Evolutionary conservation across 2,113 vertebrate species (phyloP).

Genomic region (Colius striatus): DNA sequence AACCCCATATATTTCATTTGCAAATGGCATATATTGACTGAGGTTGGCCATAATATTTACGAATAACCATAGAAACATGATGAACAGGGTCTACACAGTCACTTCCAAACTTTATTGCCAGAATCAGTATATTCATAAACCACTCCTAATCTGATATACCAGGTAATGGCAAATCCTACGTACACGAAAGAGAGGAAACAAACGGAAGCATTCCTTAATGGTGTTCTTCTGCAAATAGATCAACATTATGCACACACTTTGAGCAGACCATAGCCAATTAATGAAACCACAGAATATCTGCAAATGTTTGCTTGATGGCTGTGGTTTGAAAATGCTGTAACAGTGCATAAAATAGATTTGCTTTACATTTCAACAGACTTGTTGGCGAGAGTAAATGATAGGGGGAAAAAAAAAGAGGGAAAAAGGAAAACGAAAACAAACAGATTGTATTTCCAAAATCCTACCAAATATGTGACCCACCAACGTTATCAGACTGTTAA

Average conservation of each 20-base stretch:
- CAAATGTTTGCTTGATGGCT: constrained; percentile 25
- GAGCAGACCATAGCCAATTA: neutral
- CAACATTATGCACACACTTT: neutral
- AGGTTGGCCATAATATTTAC: constrained; percentile 64
- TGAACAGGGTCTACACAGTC: constrained; percentile 41
- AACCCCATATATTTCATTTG: constrained; percentile 22
- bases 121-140: constrained; percentile 36
- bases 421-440: constrained; percentile 29
- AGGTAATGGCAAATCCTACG: constrained; percentile 45
- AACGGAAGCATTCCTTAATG: neutral
- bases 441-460: constrained; percentile 33
- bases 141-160: constrained; percentile 27
- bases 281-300: constrained; percentile 40
- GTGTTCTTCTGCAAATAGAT: neutral
- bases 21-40: constrained; percentile 63
- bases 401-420: neutral
- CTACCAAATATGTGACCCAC: neutral
- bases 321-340: constrained; percentile 6
- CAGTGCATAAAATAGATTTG: constrained; percentile 14
- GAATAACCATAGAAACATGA: constrained; percentile 73
- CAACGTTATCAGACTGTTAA: constrained; percentile 36
- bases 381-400: neutral
- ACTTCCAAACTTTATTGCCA: constrained; percentile 55
- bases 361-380: constrained; percentile 9
- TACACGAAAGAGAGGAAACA: constrained; percentile 28